Evolutionary conservation across 1,140 invertebrate genomes (phyloP).

Genomic region (Panagrolaimus sp.): DNA sequence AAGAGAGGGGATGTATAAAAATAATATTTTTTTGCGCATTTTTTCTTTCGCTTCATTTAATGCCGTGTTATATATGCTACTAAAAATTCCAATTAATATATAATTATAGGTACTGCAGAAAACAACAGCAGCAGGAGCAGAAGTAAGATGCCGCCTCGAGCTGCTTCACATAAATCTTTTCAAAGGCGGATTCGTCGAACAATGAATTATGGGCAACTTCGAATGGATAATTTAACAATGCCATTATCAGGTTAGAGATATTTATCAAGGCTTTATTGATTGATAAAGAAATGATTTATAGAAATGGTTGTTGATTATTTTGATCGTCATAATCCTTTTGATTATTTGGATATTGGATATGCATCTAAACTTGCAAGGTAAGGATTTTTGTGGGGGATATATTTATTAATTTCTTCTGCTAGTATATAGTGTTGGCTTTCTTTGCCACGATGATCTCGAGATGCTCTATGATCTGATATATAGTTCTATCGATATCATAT

Average conservation of each 20-base stretch:
- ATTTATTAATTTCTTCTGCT: too few relatives aligned
- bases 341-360: conserved; percentile 42
- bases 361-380: conserved; percentile 19
- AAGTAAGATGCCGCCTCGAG: conserved; percentile 48
- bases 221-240: conserved; percentile 35
- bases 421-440: too few relatives aligned
- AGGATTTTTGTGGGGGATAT: conserved; percentile 17
- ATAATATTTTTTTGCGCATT: neutral
- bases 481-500: too few relatives aligned
- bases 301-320: conserved; percentile 52
- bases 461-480: too few relatives aligned
- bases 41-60: too few relatives aligned
- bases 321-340: conserved; percentile 33
- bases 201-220: conserved; percentile 35
- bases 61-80: too few relatives aligned
- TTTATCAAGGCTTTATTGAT: conserved; percentile 1
- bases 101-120: too few relatives aligned
- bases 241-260: conserved; percentile 35
- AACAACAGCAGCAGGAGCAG: too few relatives aligned
- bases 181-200: conserved; percentile 39
- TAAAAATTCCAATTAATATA: too few relatives aligned
- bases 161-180: conserved; percentile 35
- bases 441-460: too few relatives aligned
- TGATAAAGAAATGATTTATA: conserved; percentile 29
- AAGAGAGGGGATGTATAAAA: too few relatives aligned